Evolutionary conservation across 2,888 invertebrate genomes (phyloP), one percentile per base, ranked within the genome.

Genomic region (Lepeophtheirus nordmannii): DNA sequence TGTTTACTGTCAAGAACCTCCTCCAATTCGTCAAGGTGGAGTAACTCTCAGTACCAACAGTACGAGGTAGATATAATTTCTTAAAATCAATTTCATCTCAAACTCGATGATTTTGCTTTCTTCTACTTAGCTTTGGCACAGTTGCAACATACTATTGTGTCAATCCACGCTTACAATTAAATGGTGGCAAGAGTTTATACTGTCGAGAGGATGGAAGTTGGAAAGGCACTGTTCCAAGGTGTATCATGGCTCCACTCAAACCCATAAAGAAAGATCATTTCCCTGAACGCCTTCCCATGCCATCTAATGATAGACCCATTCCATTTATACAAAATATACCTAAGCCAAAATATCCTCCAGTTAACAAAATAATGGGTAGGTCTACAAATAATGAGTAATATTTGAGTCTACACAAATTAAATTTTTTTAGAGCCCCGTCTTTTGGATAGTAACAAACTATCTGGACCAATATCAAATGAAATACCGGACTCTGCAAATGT

Each of bases 181-280:
- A 80, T 23, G 91, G 91, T 23, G 78, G 83, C 1, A 78, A 80
- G 17, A 78, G 81, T 62, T 78, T 87, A 40, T 80, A 80, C 30
- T 92, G 92, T 71, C 78, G 85, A 65, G 80, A 84, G 12, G 83
- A 81, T 61, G 91, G 91, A 0, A 81, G 83, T 68, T 91, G 89
- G 81, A 88, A 90, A 73, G 82, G 82, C 65, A 78, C 82, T 0
- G 78, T 86, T 60, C 90, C 91, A 0, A 79, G 79, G 61, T 92
- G 91, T 74, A 79, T 20, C 17, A 11, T 46, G n/a, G 17, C 64
- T 64, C n/a, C 64, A 23, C 1, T 30, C 30, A 17, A 17, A 58
- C 9, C 46, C 11, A 30, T 60, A 10, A 17, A 22, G 17, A 40
- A 60, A 14, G 20, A 11, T 17, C 8, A 41, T 23, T 40, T 41